phyloP scores from a whole-genome alignment of 2,888 invertebrate genomes.

The Octodonta nipae region DNA sequence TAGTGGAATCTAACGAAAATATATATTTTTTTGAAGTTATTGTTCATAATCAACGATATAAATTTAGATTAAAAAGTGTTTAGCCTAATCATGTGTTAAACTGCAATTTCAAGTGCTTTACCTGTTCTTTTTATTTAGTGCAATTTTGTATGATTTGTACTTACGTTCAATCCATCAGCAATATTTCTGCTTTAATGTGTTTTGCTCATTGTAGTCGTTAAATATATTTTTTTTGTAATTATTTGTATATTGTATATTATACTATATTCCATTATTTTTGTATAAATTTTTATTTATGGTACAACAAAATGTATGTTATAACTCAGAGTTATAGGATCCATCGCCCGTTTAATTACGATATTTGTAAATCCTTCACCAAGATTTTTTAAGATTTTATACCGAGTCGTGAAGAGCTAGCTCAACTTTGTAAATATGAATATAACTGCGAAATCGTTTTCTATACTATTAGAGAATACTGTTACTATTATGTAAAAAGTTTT shows the following conservation, averaged over 20 bases:
- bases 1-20: slow-evolving; percentile 27
- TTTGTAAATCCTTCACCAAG: too few species aligned
- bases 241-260: slow-evolving; percentile 22
- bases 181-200: slow-evolving; percentile 17
- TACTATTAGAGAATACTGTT: slow-evolving; percentile 33
- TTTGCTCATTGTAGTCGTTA: slow-evolving; percentile 11
- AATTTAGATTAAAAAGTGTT: too few species aligned
- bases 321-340: too few species aligned
- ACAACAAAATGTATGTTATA: slow-evolving; percentile 10
- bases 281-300: slow-evolving; percentile 11
- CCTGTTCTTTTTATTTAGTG: slow-evolving; percentile 7
- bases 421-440: slow-evolving; percentile 33
- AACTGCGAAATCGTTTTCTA: slow-evolving; percentile 33
- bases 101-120: slow-evolving; percentile 9
- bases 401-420: too few species aligned
- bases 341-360: too few species aligned
- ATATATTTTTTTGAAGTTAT: slow-evolving; percentile 28
- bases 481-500: slow-evolving; percentile 34
- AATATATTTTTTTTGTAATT: slow-evolving; percentile 17
- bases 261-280: slow-evolving; percentile 11
- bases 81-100: too few species aligned
- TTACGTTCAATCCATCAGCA: slow-evolving; percentile 13
- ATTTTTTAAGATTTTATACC: too few species aligned
- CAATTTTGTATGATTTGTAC: slow-evolving; percentile 20
- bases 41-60: slow-evolving; percentile 22